A percentile compares a stretch with the other conserved stretches of the same genome.
Conservation (phyloP, 2,797 vertebrate genomes). For the Todus mexicanus region DNA sequence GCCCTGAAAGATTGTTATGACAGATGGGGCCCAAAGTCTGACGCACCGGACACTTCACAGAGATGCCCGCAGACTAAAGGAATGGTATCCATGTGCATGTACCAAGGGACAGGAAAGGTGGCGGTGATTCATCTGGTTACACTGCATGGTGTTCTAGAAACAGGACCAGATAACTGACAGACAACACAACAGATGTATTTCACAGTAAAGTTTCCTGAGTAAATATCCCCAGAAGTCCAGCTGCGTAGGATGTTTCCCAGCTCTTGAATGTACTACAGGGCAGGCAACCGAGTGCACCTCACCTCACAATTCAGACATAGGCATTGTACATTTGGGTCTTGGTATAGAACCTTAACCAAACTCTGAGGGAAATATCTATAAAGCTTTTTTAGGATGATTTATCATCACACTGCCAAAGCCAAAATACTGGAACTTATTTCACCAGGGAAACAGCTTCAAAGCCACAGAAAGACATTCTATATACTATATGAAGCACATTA, state of each 20-base stretch:
- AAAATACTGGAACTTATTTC: conserved; percentile 43
- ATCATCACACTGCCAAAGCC: conserved; percentile 16
- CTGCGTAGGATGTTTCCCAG: background rate
- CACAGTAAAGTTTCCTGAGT: conserved; percentile 36
- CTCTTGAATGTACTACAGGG: background rate
- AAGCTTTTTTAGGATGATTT: background rate
- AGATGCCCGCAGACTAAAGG: background rate
- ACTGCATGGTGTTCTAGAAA: background rate
- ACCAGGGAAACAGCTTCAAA: conserved; percentile 16
- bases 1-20: background rate
- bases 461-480: background rate
- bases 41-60: background rate
- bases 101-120: background rate
- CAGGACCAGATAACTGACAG: background rate
- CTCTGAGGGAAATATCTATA: background rate
- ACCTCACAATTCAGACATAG: background rate
- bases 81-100: background rate
- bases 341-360: background rate
- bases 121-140: background rate
- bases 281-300: background rate
- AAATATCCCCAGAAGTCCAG: background rate
- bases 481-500: background rate
- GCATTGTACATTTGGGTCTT: background rate
- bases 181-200: background rate
- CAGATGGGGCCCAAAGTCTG: background rate